A percentile compares a stretch with the other conserved stretches of the same genome.
Conservation (phyloP, 2,888 invertebrate species). For the Ornithoptera alexandrae region DNA sequence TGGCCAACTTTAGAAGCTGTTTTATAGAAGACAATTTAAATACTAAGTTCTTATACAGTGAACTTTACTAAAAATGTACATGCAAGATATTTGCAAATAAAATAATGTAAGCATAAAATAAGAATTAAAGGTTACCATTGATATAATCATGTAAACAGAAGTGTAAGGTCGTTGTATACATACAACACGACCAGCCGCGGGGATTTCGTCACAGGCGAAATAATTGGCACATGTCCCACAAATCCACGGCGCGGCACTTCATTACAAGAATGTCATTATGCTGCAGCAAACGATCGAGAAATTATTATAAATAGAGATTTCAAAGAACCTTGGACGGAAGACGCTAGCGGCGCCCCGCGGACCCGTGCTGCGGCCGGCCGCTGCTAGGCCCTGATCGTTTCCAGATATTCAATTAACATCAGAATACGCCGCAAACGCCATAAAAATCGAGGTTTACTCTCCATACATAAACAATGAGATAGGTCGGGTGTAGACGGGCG, state of each 20-base stretch:
- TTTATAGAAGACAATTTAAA: neutral
- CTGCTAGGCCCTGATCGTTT: constrained; percentile 45
- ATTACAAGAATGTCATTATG: constrained; percentile 77
- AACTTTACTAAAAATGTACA: constrained; percentile 9
- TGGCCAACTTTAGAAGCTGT: neutral
- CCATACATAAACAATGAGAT: constrained; percentile 81
- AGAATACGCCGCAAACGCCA: constrained; percentile 62
- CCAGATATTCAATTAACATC: constrained; percentile 63
- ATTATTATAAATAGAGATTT: constrained; percentile 77
- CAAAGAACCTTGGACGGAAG: constrained; percentile 66
- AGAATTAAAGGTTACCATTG: constrained; percentile 37
- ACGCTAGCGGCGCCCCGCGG: constrained; percentile 54
- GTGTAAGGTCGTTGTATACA: constrained; percentile 61
- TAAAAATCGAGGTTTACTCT: constrained; percentile 76
- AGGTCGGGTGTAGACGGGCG: constrained; percentile 75
- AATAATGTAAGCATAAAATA: constrained; percentile 19
- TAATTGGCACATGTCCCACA: constrained; percentile 78
- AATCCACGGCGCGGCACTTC: constrained; percentile 71
- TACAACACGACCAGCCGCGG: constrained; percentile 58
- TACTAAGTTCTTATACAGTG: too few species aligned
- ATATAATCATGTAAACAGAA: constrained; percentile 49
- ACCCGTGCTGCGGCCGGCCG: constrained; percentile 46
- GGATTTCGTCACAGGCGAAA: constrained; percentile 67
- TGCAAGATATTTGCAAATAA: constrained; percentile 19
- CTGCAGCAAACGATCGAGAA: constrained; percentile 72